Evolutionary conservation across 1,140 invertebrate species (phyloP), one percentile per base, ranked within the genome.

Genomic region (Apis dorsata): DNA sequence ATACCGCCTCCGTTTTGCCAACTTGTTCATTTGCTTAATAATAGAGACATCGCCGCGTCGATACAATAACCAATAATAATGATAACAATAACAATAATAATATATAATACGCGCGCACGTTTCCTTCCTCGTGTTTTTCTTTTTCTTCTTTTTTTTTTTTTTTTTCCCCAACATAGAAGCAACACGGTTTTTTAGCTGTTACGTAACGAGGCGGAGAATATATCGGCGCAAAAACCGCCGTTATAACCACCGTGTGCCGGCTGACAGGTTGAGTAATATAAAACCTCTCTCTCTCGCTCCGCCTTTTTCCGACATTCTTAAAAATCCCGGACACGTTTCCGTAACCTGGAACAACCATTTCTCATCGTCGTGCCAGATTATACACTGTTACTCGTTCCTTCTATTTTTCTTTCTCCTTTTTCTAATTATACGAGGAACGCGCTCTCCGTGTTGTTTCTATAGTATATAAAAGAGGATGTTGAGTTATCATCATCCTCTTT

Each of bases 1-100:
- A 68, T 59, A 81, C 49, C 70, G 82, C 59, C 57, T 44, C n/a
- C 60, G 74, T 55, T 55, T n/a, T 60, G 70, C 60, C 83, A 74
- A 55, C 49, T 74, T 66, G 75, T 87, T 91, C 91, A 91, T 92
- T 93, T 92, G 88, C 80, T 89, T 91, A 90, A 92, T 88, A 88
- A 90, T 90, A 86, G 24, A 92, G 90, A 90, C 89, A 86, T 72
- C 63, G 91, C 91, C 87, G 85, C 63, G 91, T 91, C 87, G 85
- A 44, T 44, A 44, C 34, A 44, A 44, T 44, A 44, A 44, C 34
- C 34, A 4, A 34, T 4, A 2, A 34, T 34, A 44, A 44, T 3
- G 5, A 34, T 2, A 28, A 3, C 34, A 34, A 44, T 7, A 44
- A 44, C 0, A 7, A 7, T 44, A 44, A 44, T 44, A 44, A 44